Evolutionary conservation across 2,888 invertebrate genomes (phyloP), one percentile per base, ranked within the genome.

Genomic region (Neocrepidodera transversa): DNA sequence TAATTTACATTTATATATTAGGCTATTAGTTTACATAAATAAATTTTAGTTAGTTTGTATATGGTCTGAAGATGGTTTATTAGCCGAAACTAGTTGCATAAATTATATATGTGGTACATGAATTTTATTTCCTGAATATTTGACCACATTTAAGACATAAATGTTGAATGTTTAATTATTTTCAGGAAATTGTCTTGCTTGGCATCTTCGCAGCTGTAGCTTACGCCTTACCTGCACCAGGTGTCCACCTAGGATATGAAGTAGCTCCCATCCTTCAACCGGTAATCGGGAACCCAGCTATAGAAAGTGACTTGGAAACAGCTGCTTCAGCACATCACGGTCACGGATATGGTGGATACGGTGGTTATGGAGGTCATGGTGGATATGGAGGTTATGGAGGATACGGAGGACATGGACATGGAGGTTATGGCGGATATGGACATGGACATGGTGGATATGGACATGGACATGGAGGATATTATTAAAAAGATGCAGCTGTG

Each of bases 341-440:
- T 7, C 42, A 47, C 11, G 60, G 53, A 23, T 45, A 51, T 8
- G 63, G 65, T 2, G 43, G 51, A n/a, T 42, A 56, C 35, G 48
- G 53, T 2, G 58, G 60, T 1, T 53, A 58, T 20, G 32, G 51
- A 11, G 62, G 62, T 36, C 32, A 51, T 14, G 58, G 58, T 7
- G 60, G 57, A 7, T 17, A 45, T 14, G 58, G 62, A 28, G 62
- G 62, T 47, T 54, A 36, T 13, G 55, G 58, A n/a, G 51, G 57
- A 3, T 36, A 49, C 26, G 47, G 47, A 26, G 43, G 45, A 2
- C 13, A n/a, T n/a, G n/a, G n/a, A n/a, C n/a, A n/a, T n/a, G n/a
- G n/a, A n/a, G n/a, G n/a, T n/a, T n/a, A n/a, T n/a, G n/a, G n/a
- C n/a, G n/a, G n/a, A n/a, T n/a, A n/a, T 17, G 49, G 32, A 30